These are phyloP conservation scores for Drepana arcuata DNA, from an alignment of 1,140 invertebrate genomes.

Conservation along the genomic window DNA sequence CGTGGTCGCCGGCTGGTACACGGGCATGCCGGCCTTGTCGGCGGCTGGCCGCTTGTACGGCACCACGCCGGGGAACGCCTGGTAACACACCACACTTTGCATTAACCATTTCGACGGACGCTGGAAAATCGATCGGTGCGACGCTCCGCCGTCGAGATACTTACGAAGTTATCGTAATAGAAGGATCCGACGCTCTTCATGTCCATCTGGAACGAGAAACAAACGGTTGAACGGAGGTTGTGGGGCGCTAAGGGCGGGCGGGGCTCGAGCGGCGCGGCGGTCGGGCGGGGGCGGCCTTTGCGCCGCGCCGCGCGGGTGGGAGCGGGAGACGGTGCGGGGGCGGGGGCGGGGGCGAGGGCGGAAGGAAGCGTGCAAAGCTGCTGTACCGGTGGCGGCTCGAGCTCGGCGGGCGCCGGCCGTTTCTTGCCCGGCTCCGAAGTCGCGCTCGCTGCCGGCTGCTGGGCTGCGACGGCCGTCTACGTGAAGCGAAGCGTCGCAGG, in stretches of 20 bases:
- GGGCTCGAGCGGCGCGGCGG: constrained; percentile 34
- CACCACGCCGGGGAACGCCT: constrained; percentile 93
- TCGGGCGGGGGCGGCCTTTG: constrained; percentile 33
- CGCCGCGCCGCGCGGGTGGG: constrained; percentile 37
- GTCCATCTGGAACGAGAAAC: constrained; percentile 85
- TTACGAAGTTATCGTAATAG: constrained; percentile 96
- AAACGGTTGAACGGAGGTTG: constrained; percentile 47
- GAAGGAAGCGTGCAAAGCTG: constrained; percentile 58
- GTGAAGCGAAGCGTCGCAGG: constrained; percentile 71
- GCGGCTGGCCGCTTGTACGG: constrained; percentile 95
- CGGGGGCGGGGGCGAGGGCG: constrained; percentile 35
- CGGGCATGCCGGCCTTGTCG: constrained; percentile 94
- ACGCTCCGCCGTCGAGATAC: constrained; percentile 60
- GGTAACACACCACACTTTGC: constrained; percentile 42
- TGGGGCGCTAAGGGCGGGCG: constrained; percentile 28
- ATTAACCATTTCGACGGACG: constrained; percentile 1
- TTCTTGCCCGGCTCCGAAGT: constrained; percentile 64
- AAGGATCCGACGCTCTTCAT: constrained; percentile 93
- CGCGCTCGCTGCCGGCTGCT: constrained; percentile 58
- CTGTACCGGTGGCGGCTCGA: constrained; percentile 64
- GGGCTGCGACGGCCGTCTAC: constrained; percentile 65
- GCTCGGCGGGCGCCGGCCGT: constrained; percentile 61
- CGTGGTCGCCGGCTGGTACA: constrained; percentile 93
- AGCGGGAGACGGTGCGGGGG: constrained; percentile 32
- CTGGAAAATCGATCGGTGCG: no score